Base-by-base conservation (phyloP, 2,113 vertebrate species). In the Fukomys damarensis region DNA sequence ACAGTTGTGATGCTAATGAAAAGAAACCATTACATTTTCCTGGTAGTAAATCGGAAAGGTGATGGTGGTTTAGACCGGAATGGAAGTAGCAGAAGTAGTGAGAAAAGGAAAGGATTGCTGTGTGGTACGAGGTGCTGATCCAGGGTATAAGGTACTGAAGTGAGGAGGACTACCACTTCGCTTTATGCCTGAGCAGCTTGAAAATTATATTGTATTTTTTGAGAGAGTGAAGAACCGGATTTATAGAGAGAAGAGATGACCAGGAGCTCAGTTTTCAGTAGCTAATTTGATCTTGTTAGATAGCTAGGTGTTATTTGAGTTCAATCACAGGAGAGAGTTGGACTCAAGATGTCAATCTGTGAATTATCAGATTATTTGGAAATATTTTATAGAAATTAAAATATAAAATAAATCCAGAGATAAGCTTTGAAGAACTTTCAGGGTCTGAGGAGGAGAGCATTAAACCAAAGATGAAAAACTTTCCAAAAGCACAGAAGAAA, bases 361-460 rank as follows among this genome's bases (percentile, higher is more conserved):
- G 22, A 59, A 2, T 41, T 92, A 9, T 95, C 26, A 22, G 13
- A 35, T 4, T 93, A 76, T 2, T n/a, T 26, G 22, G 54, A 49
- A 77, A 72, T 56, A 68, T 89, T 68, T 68, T 5, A 61, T 17
- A 84, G 35, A 43, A 35, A 77, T 65, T 58, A 79, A 56, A 95
- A 79, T 43, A 13, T 63, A 63, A 63, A 89, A n/a, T n/a, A 79
- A 68, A 70, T 46, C 46, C 65, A 54, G 61, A 86, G 30, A 13
- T 46, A 90, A 49, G 54, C 30, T 38, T 83, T 20, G 16, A n/a
- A 16, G 0, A 17, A 77, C 13, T 72, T 58, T 83, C n/a, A 76
- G 11, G 35, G 5, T 63, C 59, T 79, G 3, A 41, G 13, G 35
- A 12, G 41, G 17, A 38, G 4, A 20, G 9, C 6, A 9, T 2